A percentile compares a stretch with the other conserved stretches of the same genome.
Evolutionary conservation across 2,113 vertebrate genomes (phyloP).

Genomic region (Stomatorhinus ivindoensis): DNA sequence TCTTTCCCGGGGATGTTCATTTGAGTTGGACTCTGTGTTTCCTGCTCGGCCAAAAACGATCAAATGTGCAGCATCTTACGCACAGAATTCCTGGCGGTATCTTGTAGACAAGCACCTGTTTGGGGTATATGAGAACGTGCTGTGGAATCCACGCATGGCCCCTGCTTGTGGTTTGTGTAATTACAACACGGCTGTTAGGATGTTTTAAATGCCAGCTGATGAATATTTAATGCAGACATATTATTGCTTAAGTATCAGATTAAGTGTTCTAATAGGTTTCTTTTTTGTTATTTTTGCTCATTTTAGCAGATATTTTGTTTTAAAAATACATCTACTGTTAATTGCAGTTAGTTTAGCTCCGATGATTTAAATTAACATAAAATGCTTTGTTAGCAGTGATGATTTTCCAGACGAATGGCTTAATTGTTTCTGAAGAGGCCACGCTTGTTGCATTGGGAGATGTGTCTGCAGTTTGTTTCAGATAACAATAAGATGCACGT

Average conservation of each 20-base stretch:
- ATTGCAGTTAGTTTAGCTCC: not conserved
- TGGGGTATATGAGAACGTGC: not conserved
- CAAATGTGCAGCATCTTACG: not conserved
- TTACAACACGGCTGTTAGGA: not conserved
- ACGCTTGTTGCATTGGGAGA: not conserved
- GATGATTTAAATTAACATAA: not conserved
- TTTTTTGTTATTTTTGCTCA: not conserved
- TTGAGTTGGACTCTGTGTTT: constrained; percentile 18
- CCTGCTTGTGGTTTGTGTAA: not conserved
- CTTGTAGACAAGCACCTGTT: not conserved
- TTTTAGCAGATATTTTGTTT: not conserved
- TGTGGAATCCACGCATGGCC: not conserved
- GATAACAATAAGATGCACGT: not conserved
- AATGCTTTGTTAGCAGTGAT: not conserved
- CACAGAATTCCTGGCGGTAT: too few relatives aligned
- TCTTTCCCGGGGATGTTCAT: constrained; percentile 43
- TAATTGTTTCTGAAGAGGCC: not conserved
- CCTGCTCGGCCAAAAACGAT: not conserved
- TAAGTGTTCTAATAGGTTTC: not conserved
- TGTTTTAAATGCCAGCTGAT: not conserved
- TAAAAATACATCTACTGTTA: not conserved
- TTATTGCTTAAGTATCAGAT: not conserved
- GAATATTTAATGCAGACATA: not conserved
- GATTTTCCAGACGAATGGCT: not conserved
- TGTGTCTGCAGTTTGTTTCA: not conserved